Evolutionary conservation across 1,140 invertebrate genomes (phyloP).

Genomic region (Sarcophaga bullata): DNA sequence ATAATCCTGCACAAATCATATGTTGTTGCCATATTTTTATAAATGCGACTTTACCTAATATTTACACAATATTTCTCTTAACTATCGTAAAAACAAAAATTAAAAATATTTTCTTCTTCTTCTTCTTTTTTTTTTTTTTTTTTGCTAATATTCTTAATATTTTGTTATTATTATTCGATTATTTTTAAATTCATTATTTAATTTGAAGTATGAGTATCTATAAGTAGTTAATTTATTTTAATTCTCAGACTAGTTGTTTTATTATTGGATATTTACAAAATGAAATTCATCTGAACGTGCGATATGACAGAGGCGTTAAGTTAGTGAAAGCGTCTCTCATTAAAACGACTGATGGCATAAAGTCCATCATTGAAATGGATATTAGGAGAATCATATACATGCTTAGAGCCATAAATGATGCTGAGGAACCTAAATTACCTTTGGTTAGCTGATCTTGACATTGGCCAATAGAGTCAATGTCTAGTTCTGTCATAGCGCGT

Average conservation of each 20-base stretch:
- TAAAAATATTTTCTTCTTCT: too few species aligned
- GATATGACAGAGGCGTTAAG: not conserved
- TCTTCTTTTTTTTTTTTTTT: too few species aligned
- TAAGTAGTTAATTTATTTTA: not conserved
- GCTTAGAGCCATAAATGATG: constrained; percentile 54
- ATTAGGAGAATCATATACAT: constrained; percentile 59
- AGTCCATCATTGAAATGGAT: constrained; percentile 42
- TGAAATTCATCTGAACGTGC: constrained; percentile 15
- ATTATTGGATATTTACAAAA: not conserved
- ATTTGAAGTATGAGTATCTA: too few species aligned
- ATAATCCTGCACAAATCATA: too few species aligned
- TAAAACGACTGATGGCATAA: not conserved
- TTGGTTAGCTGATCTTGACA: constrained; percentile 75
- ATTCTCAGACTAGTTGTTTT: constrained; percentile 31
- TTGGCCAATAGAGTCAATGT: constrained; percentile 74
- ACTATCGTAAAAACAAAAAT: too few species aligned
- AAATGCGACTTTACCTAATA: too few species aligned
- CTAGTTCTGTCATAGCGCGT: constrained; percentile 75
- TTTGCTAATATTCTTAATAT: too few species aligned
- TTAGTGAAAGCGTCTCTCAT: not conserved
- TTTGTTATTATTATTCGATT: too few species aligned
- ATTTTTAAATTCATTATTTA: too few species aligned
- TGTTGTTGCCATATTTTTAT: too few species aligned
- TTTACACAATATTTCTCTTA: too few species aligned
- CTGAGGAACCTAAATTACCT: constrained; percentile 72